A percentile compares a stretch with the other conserved stretches of the same genome.
Conservation (phyloP, 2,113 vertebrate species). For the Xyliphius kryptos region DNA sequence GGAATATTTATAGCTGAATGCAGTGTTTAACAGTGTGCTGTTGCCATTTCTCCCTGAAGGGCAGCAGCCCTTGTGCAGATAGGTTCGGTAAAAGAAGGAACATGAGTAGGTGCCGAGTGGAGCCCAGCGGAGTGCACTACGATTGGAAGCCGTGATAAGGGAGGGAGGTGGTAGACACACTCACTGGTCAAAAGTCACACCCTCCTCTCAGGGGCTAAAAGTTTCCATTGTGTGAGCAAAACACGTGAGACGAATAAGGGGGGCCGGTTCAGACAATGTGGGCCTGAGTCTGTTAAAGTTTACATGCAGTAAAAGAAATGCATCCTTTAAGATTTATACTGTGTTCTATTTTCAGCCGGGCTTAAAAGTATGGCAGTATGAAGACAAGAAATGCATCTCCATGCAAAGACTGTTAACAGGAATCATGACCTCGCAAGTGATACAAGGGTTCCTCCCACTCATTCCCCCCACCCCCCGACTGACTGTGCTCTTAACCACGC, state of each 20-base stretch:
- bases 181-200: slow-evolving; percentile 48
- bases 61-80: slow-evolving; percentile 25
- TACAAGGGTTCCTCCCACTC: slow-evolving; percentile 39
- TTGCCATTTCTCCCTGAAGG: slow-evolving; percentile 35
- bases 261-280: slow-evolving; percentile 48
- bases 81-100: slow-evolving; percentile 30
- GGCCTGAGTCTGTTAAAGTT: slow-evolving; percentile 40
- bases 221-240: slow-evolving; percentile 70
- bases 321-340: too few relatives aligned
- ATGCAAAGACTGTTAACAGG: slow-evolving; percentile 9
- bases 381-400: slow-evolving; percentile 4
- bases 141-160: slow-evolving; percentile 56
- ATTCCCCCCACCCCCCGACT: slow-evolving; percentile 28
- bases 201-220: slow-evolving; percentile 62
- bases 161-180: slow-evolving; percentile 48
- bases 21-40: slow-evolving; percentile 36
- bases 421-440: slow-evolving; percentile 25
- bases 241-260: slow-evolving; percentile 55
- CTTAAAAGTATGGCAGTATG: too few relatives aligned
- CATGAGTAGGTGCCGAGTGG: slow-evolving; percentile 35
- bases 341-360: too few relatives aligned
- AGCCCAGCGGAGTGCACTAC: slow-evolving; percentile 47
- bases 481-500: slow-evolving; percentile 45
- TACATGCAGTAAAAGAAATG: slow-evolving; percentile 1
- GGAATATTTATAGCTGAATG: slow-evolving; percentile 60